Evolutionary conservation across 2,797 vertebrate genomes (phyloP).

Genomic region (Xenops minutus): DNA sequence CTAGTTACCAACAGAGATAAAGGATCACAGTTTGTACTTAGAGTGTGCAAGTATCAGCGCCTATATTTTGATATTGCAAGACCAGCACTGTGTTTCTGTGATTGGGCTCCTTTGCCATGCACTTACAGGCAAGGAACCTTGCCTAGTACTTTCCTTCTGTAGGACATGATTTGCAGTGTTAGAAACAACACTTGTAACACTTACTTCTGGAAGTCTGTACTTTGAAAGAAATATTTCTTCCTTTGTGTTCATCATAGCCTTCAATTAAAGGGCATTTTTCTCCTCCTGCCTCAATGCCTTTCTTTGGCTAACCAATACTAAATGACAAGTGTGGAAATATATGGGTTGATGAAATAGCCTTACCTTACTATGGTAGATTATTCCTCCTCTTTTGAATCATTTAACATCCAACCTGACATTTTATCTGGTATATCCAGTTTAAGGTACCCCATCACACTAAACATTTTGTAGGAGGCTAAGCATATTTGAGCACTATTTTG

Average conservation of each 20-base stretch:
- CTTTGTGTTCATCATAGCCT: background rate
- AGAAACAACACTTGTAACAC: rapidly evolving
- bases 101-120: rapidly evolving
- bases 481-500: background rate
- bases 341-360: rapidly evolving
- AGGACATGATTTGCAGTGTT: background rate
- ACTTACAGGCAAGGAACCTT: rapidly evolving
- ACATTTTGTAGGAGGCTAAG: background rate
- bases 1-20: background rate
- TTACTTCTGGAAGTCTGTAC: background rate
- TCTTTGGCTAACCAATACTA: background rate
- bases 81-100: background rate
- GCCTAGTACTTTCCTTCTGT: rapidly evolving
- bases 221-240: background rate
- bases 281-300: background rate
- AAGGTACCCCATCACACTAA: rapidly evolving
- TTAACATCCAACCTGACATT: background rate
- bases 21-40: background rate
- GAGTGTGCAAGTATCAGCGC: background rate
- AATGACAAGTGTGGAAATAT: background rate
- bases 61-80: background rate
- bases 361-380: background rate
- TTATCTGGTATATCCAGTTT: background rate
- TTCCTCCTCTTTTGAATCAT: background rate
- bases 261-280: background rate